Evolutionary conservation across 2,888 invertebrate species (phyloP).

Genomic region (Aleiodes alternator): DNA sequence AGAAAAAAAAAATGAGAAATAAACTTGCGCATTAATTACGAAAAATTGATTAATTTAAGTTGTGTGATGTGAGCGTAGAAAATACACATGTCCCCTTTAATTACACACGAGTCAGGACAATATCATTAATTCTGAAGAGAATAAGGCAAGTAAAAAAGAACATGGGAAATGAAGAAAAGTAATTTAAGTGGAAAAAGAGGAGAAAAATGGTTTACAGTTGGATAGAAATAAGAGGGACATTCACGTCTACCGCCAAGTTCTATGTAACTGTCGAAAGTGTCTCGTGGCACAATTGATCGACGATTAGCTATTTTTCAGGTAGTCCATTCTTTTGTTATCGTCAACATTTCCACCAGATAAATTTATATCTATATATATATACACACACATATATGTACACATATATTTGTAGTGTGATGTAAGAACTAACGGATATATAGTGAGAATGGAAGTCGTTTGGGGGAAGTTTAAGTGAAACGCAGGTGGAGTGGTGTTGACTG

Average conservation of each 20-base stretch:
- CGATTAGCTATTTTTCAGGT: slow-evolving; percentile 46
- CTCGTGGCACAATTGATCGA: slow-evolving; percentile 49
- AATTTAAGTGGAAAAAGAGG: too few species aligned
- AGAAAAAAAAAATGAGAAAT: slow-evolving; percentile 3
- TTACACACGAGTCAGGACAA: background rate
- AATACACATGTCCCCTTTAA: slow-evolving; percentile 6
- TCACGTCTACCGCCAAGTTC: slow-evolving; percentile 1
- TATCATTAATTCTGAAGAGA: background rate
- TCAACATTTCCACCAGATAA: background rate
- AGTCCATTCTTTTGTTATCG: slow-evolving; percentile 44
- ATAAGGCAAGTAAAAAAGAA: too few species aligned
- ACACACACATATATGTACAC: background rate
- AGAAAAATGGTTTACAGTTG: too few species aligned
- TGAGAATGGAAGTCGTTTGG: background rate
- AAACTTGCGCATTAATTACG: slow-evolving; percentile 32
- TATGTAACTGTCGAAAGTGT: slow-evolving; percentile 34
- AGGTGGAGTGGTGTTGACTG: slow-evolving; percentile 15
- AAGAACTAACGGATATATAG: slow-evolving; percentile 15
- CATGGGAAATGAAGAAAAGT: too few species aligned
- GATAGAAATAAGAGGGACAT: slow-evolving; percentile 13
- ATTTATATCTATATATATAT: too few species aligned
- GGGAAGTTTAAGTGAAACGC: slow-evolving; percentile 9
- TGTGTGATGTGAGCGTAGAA: slow-evolving; percentile 9
- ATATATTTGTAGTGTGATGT: slow-evolving; percentile 11
- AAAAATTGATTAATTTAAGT: slow-evolving; percentile 24